Evolutionary conservation across 1,140 invertebrate genomes (phyloP).

Genomic region (Whitmania pigra): DNA sequence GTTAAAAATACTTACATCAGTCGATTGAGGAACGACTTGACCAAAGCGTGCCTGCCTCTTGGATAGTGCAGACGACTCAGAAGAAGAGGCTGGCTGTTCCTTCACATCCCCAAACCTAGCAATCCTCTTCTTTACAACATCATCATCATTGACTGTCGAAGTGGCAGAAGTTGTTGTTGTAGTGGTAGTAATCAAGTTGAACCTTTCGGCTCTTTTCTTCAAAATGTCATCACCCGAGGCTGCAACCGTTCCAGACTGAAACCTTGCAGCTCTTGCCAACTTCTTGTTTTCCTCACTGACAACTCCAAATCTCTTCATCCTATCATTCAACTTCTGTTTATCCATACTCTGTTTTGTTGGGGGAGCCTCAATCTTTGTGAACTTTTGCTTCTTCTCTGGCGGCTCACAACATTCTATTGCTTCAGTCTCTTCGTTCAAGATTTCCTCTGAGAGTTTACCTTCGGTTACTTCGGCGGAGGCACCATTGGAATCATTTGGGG

Average conservation of each 20-base stretch:
- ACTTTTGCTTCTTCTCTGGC: not conserved
- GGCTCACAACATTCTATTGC: not conserved
- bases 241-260: not conserved
- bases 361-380: not conserved
- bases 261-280: conserved; percentile 2
- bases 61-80: no score
- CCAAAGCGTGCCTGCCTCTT: no score
- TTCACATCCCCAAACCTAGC: conserved; percentile 7
- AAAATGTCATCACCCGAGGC: not conserved
- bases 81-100: not conserved
- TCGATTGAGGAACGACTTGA: no score
- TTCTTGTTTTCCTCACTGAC: not conserved
- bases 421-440: not conserved
- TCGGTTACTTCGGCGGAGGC: not conserved
- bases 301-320: conserved; percentile 9
- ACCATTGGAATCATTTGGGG: not conserved
- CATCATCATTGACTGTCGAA: not conserved
- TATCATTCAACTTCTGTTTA: not conserved
- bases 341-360: not conserved
- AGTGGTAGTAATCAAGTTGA: not conserved
- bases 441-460: not conserved
- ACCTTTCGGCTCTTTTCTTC: conserved; percentile 11
- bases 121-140: not conserved
- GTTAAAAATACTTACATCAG: no score
- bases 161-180: not conserved